Evolutionary conservation across 2,888 invertebrate species (phyloP), one percentile per base, ranked within the genome.

Genomic region (Nomada goodeniana): DNA sequence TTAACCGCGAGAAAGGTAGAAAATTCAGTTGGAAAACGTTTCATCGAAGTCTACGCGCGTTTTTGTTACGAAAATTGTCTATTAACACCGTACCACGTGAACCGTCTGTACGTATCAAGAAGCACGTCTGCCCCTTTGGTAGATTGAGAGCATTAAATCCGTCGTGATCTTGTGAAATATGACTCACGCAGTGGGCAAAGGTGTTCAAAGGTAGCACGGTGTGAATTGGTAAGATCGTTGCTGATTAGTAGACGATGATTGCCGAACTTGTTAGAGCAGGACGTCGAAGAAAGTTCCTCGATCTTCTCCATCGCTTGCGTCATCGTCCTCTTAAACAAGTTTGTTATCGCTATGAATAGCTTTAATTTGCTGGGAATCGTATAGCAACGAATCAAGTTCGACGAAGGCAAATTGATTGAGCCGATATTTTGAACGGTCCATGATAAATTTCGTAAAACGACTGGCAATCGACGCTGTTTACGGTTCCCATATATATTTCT

Each of bases 261-360:
- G 60, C 52, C 50, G 65, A 71, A 71, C 78, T 77, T 63, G 78
- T 71, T 71, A 47, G 70, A 55, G 13, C 47, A 11, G 70, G 59
- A 60, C 63, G 47, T 68, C 47, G 53, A 78, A 61, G 78, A 68
- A 78, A 76, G 65, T 65, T 65, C 10, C 29, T 20, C 70, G 59
- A 36, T 36, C 44, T 55, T 71, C 61, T 29, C 42, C 15, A n/a
- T 2, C 26, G 7, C 11, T 67, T 70, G 59, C 59, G 70, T 77
- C 67, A 67, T 60, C 75, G 52, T 59, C 36, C 60, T 47, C 64
- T 60, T 29, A 65, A 55, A 71, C 71, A 55, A 29, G 29, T 59
- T 60, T 64, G 29, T 18, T 29, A 20, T 57, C 73, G 20, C 2
- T 20, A 13, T 65, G 73, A 73, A 73, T 73, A 57, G 55, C 29